phyloP scores from a whole-genome alignment of 2,888 invertebrate species.

The Cantharis rustica region DNA sequence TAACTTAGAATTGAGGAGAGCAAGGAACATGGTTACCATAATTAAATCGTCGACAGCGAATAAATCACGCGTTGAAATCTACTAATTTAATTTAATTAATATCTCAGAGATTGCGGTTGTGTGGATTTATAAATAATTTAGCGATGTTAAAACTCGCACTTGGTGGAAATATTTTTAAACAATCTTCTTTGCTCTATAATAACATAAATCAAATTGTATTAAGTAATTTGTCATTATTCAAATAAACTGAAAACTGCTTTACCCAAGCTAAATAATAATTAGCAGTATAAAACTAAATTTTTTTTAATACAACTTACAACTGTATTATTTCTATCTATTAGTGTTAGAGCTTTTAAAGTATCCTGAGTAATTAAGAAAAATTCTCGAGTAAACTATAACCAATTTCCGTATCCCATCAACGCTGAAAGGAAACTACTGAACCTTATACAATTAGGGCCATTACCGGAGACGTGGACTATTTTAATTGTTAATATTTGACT shows the following conservation, averaged over 20 bases:
- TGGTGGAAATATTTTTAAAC: conserved; percentile 16
- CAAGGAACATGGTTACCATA: conserved; percentile 37
- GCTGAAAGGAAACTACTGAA: not conserved
- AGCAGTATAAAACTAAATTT: no score
- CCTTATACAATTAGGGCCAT: not conserved
- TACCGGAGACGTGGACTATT: not conserved
- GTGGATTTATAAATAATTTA: conserved; percentile 38
- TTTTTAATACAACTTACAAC: not conserved
- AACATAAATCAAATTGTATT: conserved; percentile 8
- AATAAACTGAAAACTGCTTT: not conserved
- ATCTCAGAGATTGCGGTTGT: conserved; percentile 36
- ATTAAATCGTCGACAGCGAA: conserved; percentile 42
- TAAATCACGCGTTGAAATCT: conserved; percentile 44
- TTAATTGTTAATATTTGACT: not conserved
- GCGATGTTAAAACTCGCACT: conserved; percentile 6
- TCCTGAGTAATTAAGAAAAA: not conserved
- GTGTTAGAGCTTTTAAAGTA: not conserved
- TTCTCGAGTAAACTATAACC: not conserved
- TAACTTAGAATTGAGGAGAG: conserved; percentile 32
- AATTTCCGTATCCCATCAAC: not conserved
- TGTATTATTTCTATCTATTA: not conserved
- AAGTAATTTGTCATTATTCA: not conserved
- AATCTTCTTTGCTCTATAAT: not conserved
- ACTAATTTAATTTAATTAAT: conserved; percentile 47
- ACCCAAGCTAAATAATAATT: not conserved